Percentiles rank a stretch among this genome's conserved stretches.
Evolutionary conservation across 2,888 invertebrate genomes (phyloP).

Genomic region (Eretmocerus hayati): DNA sequence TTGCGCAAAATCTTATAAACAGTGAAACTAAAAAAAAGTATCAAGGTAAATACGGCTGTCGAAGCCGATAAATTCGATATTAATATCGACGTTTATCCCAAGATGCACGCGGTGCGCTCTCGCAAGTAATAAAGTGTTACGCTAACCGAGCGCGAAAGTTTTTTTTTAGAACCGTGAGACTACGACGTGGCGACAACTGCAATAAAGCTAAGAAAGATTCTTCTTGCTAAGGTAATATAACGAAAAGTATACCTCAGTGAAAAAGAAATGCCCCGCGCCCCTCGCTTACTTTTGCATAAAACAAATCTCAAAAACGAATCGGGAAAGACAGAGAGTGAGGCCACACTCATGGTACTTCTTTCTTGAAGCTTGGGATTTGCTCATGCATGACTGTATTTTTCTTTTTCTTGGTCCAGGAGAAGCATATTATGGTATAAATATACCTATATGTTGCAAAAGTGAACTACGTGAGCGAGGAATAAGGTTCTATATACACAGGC

Average conservation of each 20-base stretch:
- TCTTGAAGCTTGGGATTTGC: no score
- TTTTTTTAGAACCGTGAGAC: no score
- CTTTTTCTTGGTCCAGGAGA: no score
- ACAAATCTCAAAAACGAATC: slow-evolving; percentile 33
- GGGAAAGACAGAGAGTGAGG: slow-evolving; percentile 3
- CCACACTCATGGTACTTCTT: background rate
- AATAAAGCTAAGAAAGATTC: no score
- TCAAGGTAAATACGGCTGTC: slow-evolving; percentile 15
- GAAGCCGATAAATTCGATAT: slow-evolving; percentile 24
- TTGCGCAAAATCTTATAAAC: background rate
- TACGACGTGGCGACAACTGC: background rate
- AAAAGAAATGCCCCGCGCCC: slow-evolving; percentile 7
- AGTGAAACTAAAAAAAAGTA: slow-evolving; percentile 1
- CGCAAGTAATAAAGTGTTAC: slow-evolving; percentile 19
- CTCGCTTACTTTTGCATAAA: slow-evolving; percentile 29
- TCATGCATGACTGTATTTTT: background rate
- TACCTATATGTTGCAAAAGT: no score
- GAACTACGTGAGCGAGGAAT: no score
- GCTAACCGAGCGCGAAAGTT: background rate
- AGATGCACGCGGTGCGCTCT: background rate
- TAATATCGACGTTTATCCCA: slow-evolving; percentile 24
- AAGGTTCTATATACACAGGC: slow-evolving; percentile 15
- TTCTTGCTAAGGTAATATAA: background rate
- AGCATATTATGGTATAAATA: no score
- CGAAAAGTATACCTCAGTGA: no score